Percentiles rank a stretch among this genome's conserved stretches.
phyloP scores from a whole-genome alignment of 2,113 vertebrate genomes.

The Zapornia atra region DNA sequence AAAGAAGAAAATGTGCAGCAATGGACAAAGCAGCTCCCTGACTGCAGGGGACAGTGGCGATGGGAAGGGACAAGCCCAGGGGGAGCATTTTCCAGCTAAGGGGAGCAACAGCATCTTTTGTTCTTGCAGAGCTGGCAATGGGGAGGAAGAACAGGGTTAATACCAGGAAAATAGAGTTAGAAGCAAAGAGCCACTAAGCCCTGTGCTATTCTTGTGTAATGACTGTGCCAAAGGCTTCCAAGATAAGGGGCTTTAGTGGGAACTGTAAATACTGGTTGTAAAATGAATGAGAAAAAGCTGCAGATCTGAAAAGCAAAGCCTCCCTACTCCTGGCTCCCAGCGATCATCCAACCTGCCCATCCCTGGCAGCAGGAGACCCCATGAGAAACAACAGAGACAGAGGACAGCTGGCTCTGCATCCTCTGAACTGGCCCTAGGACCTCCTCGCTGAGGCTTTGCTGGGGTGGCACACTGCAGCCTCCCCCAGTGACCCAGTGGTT shows the following conservation, averaged over 20 bases:
- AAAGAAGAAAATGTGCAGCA: not conserved
- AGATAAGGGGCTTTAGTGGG: conserved; percentile 21
- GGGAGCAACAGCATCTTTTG: not conserved
- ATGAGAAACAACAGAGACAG: not conserved
- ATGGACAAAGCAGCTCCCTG: not conserved
- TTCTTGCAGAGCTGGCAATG: not conserved
- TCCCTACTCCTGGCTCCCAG: not conserved
- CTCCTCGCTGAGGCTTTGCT: not conserved
- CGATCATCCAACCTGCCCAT: not conserved
- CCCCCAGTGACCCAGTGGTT: not conserved
- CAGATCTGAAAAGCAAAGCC: not conserved
- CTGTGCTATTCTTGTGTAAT: not conserved
- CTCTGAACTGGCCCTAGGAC: not conserved
- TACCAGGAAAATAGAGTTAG: not conserved
- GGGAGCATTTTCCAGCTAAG: not conserved
- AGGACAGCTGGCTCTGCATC: not conserved
- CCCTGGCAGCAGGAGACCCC: not conserved
- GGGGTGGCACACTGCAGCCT: not conserved
- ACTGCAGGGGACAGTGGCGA: not conserved
- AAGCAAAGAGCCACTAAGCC: not conserved
- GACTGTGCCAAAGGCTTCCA: not conserved
- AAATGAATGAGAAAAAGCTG: not conserved
- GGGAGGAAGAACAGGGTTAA: not conserved
- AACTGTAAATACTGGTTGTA: not conserved
- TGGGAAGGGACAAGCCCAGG: not conserved